These are phyloP conservation scores for Epirrhoe alternata DNA, from an alignment of 2,888 invertebrate species.

Conservation along the genomic window DNA sequence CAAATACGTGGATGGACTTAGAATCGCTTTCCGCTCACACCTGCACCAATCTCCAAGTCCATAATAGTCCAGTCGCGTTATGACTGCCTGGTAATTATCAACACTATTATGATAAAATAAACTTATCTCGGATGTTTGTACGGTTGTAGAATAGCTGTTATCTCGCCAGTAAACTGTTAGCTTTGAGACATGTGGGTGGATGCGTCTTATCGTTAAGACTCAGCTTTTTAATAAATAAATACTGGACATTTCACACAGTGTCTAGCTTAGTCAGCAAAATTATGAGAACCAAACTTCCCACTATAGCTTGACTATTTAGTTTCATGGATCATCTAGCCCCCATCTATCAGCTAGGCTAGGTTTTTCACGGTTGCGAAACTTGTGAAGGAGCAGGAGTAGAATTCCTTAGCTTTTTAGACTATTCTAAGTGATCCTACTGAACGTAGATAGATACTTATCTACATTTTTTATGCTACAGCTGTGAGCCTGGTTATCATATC, in stretches of 20 bases:
- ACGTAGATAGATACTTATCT: background rate
- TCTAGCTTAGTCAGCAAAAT: no score
- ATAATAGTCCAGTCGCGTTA: constrained; percentile 17
- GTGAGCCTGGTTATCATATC: background rate
- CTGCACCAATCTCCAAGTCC: constrained; percentile 11
- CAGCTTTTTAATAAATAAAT: background rate
- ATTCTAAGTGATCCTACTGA: background rate
- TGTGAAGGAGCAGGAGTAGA: no score
- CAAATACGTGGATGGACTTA: no score
- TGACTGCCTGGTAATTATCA: constrained; percentile 52
- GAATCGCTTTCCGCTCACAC: constrained; percentile 18
- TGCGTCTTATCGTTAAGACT: background rate
- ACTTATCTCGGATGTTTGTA: constrained; percentile 56
- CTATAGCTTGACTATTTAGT: no score
- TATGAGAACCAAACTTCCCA: no score
- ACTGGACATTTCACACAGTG: no score
- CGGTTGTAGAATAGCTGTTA: constrained; percentile 18
- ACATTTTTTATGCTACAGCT: background rate
- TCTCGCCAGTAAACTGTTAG: constrained; percentile 18
- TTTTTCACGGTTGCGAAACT: no score
- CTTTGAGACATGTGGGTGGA: constrained; percentile 11
- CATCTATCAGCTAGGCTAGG: no score
- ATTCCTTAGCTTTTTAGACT: no score
- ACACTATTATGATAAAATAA: constrained; percentile 61
- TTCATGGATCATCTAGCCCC: no score